Conservation (phyloP, 1,140 invertebrate genomes). For the Camponotus floridanus region DNA sequence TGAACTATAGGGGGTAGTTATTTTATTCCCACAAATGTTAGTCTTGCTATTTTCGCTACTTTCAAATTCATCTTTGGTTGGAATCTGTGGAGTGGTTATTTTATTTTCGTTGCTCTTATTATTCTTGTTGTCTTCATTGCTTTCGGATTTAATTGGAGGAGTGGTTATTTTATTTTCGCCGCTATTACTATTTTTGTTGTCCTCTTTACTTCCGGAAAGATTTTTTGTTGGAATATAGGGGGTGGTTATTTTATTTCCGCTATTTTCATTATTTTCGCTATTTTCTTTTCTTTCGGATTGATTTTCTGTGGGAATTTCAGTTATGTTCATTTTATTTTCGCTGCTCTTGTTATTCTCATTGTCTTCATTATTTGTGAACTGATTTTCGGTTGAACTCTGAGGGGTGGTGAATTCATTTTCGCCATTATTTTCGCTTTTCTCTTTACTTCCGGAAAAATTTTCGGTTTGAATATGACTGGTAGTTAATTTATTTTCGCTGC, state of each 20-base stretch:
- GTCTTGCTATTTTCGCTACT: not conserved
- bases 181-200: not conserved
- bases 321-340: not conserved
- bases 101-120: not conserved
- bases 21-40: not conserved
- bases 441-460: not conserved
- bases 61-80: not conserved
- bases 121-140: not conserved
- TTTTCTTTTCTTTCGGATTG: not conserved
- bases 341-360: not conserved
- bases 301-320: not conserved
- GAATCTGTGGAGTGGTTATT: not conserved
- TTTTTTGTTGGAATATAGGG: not conserved
- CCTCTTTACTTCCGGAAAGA: not conserved
- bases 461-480: not conserved
- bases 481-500: not conserved
- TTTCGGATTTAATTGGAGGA: not conserved
- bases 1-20: not conserved
- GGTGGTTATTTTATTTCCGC: not conserved
- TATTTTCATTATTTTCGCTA: not conserved
- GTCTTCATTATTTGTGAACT: not conserved
- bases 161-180: not conserved
- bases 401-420: not conserved
- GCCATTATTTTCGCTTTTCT: not conserved
- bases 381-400: not conserved